Percentiles rank a stretch among this genome's conserved stretches.
Conservation (phyloP, 2,888 invertebrate genomes). For the Xylota segnis region DNA sequence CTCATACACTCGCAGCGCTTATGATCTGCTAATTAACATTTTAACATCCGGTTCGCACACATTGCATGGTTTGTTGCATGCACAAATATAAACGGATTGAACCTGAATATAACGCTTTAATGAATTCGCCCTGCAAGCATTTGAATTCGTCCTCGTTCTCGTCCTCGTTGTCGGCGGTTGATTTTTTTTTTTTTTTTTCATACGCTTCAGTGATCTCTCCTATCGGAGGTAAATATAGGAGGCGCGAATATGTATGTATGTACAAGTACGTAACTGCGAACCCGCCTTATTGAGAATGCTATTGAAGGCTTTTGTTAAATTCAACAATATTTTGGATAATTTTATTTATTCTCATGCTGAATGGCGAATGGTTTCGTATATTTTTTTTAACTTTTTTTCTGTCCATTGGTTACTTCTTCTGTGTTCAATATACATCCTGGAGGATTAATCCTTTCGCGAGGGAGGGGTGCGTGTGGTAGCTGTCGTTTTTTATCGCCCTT, state of each 20-base stretch:
- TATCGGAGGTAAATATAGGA: slow-evolving; percentile 7
- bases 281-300: background rate
- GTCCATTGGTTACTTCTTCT: background rate
- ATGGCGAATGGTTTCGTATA: background rate
- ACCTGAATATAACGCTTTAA: slow-evolving; percentile 25
- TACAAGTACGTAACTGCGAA: background rate
- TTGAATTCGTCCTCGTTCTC: slow-evolving; percentile 2
- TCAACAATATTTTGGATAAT: slow-evolving; percentile 27
- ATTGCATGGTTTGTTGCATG: slow-evolving; percentile 36
- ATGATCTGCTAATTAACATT: slow-evolving; percentile 38
- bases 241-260: background rate
- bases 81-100: slow-evolving; percentile 5
- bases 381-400: too few species aligned
- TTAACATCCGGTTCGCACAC: background rate
- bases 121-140: slow-evolving; percentile 26
- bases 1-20: background rate
- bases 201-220: slow-evolving; percentile 15
- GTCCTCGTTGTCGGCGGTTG: background rate
- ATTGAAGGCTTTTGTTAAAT: background rate
- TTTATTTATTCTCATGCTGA: slow-evolving; percentile 28
- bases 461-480: background rate
- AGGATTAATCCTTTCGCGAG: slow-evolving; percentile 1
- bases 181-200: background rate
- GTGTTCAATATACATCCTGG: slow-evolving; percentile 1
- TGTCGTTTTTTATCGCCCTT: background rate